Conservation (phyloP, 2,113 vertebrate genomes). For the Tautogolabrus adspersus region DNA sequence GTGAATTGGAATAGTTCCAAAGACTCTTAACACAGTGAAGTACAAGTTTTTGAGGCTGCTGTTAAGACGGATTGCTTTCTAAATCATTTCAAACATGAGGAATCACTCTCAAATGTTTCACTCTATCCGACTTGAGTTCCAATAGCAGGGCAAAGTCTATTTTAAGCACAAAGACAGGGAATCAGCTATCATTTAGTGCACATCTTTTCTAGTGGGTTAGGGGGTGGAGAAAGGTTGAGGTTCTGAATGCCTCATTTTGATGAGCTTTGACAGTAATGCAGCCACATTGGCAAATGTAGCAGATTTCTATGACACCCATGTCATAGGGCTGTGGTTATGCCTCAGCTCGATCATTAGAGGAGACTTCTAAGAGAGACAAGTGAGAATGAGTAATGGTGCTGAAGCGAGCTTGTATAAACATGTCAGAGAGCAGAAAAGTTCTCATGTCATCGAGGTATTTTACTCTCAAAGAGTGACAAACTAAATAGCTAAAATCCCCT, state of each 20-base stretch:
- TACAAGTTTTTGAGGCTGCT: slow-evolving; percentile 72
- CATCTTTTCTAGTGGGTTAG: slow-evolving; percentile 66
- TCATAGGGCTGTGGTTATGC: slow-evolving; percentile 76
- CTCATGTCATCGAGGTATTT: slow-evolving; percentile 77
- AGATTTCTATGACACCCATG: slow-evolving; percentile 79
- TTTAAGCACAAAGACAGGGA: slow-evolving; percentile 70
- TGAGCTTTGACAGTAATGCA: slow-evolving; percentile 81
- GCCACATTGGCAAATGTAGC: slow-evolving; percentile 78
- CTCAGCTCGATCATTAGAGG: slow-evolving; percentile 78
- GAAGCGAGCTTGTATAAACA: slow-evolving; percentile 81
- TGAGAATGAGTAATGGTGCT: slow-evolving; percentile 79
- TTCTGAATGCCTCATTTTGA: slow-evolving; percentile 75
- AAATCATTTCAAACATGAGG: slow-evolving; percentile 75
- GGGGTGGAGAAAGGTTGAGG: slow-evolving; percentile 73
- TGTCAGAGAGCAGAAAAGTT: slow-evolving; percentile 82
- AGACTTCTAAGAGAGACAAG: slow-evolving; percentile 79
- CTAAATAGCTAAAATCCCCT: slow-evolving; percentile 77
- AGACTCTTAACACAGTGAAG: slow-evolving; percentile 69
- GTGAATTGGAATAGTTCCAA: slow-evolving; percentile 79
- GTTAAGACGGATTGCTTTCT: slow-evolving; percentile 76
- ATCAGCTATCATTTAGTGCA: slow-evolving; percentile 70
- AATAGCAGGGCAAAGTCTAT: slow-evolving; percentile 60
- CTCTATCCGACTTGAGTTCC: slow-evolving; percentile 62
- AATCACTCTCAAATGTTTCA: slow-evolving; percentile 63
- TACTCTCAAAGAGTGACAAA: slow-evolving; percentile 76